These are phyloP conservation scores for Serinus canaria DNA, from an alignment of 2,113 vertebrate genomes.

Conservation along the genomic window DNA sequence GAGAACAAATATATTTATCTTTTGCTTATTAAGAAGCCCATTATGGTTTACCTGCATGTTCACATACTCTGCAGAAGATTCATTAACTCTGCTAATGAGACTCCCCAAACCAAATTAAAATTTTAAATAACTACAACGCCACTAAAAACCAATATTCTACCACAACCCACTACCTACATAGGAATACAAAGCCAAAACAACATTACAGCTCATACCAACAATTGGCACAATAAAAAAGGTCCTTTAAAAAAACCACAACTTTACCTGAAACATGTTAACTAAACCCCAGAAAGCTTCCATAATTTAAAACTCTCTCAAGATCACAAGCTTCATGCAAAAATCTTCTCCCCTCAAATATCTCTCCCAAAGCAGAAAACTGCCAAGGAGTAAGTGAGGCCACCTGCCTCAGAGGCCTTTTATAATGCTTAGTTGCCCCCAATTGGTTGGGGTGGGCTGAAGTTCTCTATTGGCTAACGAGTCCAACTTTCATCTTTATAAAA, in stretches of 20 bases:
- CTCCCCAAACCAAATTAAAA: neutral
- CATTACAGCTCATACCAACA: rapidly evolving
- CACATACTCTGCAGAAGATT: neutral
- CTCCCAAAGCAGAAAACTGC: rapidly evolving
- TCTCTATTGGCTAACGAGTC: rapidly evolving
- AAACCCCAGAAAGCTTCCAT: neutral
- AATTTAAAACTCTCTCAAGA: rapidly evolving
- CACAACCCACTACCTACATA: neutral
- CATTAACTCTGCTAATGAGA: neutral
- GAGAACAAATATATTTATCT: neutral
- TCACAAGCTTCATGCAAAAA: neutral
- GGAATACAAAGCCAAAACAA: neutral
- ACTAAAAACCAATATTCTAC: neutral
- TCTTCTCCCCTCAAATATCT: rapidly evolving
- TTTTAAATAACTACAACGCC: neutral
- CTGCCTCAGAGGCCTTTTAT: neutral
- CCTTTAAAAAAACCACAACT: neutral
- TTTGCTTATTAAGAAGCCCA: neutral
- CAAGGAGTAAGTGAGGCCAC: rapidly evolving
- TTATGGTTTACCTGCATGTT: neutral
- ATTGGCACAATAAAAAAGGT: neutral
- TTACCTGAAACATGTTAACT: neutral
- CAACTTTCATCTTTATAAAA: rapidly evolving
- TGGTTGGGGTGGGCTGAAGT: neutral
- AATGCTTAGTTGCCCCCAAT: neutral